phyloP scores from a whole-genome alignment of 2,888 invertebrate genomes.

The Caenorhabditis japonica region DNA sequence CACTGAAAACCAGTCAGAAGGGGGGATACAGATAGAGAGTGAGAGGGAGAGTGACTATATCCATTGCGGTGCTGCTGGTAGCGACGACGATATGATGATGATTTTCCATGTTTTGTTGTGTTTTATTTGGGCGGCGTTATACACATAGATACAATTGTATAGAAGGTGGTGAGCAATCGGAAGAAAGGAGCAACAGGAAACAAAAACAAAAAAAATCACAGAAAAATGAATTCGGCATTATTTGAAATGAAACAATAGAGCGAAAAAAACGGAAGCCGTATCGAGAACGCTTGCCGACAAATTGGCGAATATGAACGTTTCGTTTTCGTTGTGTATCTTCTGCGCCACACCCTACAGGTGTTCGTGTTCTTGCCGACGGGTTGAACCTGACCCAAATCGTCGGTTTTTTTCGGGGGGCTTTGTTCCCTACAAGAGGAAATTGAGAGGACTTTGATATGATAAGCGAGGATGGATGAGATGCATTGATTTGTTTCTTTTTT shows the following conservation, averaged over 20 bases:
- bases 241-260: too few species aligned
- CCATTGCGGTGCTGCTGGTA: too few species aligned
- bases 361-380: conserved; percentile 37
- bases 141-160: conserved; percentile 16
- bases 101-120: too few species aligned
- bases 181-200: conserved; percentile 16
- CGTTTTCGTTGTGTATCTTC: conserved; percentile 7
- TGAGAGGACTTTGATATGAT: too few species aligned
- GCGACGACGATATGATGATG: too few species aligned
- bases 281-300: conserved; percentile 6
- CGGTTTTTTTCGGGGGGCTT: too few species aligned
- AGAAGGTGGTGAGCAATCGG: conserved; percentile 41
- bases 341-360: conserved; percentile 8
- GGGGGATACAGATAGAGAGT: conserved; percentile 8
- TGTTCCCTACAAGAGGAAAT: too few species aligned
- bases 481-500: too few species aligned
- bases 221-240: too few species aligned
- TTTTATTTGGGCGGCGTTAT: conserved; percentile 21
- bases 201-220: too few species aligned
- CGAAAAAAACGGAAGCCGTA: conserved; percentile 12
- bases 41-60: conserved; percentile 15
- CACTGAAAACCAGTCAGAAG: conserved; percentile 45
- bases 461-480: too few species aligned
- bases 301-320: conserved; percentile 11
- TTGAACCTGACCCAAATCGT: conserved; percentile 50